Evolutionary conservation across 2,113 vertebrate genomes (phyloP).

Genomic region (Gambusia affinis): DNA sequence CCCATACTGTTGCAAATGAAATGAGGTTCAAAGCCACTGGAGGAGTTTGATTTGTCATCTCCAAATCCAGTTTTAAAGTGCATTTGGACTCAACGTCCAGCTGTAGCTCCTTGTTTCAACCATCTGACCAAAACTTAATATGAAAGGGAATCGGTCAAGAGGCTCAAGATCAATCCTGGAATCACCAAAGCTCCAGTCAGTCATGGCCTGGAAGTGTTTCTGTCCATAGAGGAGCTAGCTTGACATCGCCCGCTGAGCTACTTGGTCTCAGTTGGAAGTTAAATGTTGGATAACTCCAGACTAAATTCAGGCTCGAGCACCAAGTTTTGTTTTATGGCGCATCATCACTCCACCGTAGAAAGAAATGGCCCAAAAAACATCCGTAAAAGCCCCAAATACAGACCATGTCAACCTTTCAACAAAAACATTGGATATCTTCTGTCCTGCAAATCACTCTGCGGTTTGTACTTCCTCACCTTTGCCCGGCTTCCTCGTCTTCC

Average conservation of each 20-base stretch:
- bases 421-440: background rate
- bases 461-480: constrained; percentile 45
- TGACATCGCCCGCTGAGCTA: background rate
- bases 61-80: background rate
- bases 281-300: background rate
- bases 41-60: too few species aligned
- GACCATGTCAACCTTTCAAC: background rate
- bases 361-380: background rate
- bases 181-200: background rate
- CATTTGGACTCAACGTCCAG: background rate
- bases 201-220: background rate
- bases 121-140: background rate
- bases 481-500: constrained; percentile 38
- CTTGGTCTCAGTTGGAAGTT: background rate
- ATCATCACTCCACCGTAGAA: background rate
- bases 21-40: too few species aligned
- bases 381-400: background rate
- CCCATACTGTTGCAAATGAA: too few species aligned
- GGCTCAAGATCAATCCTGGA: background rate
- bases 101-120: background rate
- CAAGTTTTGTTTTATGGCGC: background rate
- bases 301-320: background rate
- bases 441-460: background rate
- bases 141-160: background rate
- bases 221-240: background rate